A percentile compares a stretch with the other conserved stretches of the same genome.
These are phyloP conservation scores for Furnarius figulus DNA, from an alignment of 2,113 vertebrate genomes.

Conservation along the genomic window DNA sequence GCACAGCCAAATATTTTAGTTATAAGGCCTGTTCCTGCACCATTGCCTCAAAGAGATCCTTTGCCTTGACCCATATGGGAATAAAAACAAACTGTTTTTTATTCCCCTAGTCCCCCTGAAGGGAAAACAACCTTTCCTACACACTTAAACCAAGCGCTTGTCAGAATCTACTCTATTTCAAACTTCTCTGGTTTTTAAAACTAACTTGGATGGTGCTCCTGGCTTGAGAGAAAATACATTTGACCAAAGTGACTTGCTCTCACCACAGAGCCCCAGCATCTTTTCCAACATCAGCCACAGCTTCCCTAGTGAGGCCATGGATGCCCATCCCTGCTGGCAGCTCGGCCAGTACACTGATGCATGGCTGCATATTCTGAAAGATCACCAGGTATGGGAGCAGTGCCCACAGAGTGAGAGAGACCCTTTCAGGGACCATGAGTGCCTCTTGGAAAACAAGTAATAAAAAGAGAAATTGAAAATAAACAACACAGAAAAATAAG, in stretches of 20 bases:
- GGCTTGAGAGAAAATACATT: background rate
- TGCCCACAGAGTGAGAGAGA: background rate
- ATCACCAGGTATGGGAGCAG: background rate
- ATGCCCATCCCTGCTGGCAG: rapidly evolving
- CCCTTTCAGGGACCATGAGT: background rate
- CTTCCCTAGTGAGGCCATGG: rapidly evolving
- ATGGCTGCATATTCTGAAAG: background rate
- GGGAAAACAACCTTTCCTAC: background rate
- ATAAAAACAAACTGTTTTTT: background rate
- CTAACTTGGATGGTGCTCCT: background rate
- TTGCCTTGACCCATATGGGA: background rate
- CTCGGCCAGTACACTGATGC: rapidly evolving
- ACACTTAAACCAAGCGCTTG: background rate
- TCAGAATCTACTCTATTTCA: background rate
- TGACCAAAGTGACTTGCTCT: background rate
- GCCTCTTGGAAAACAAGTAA: background rate
- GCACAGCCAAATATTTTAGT: background rate
- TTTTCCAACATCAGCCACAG: background rate
- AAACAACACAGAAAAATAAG: background rate
- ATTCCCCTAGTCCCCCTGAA: rapidly evolving
- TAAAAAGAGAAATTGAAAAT: background rate
- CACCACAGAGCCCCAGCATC: rapidly evolving
- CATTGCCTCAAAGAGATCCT: background rate
- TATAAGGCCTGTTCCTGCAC: background rate
- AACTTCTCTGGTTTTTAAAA: background rate